Conservation (phyloP, 2,797 vertebrate genomes). For the Denticeps clupeoides region DNA sequence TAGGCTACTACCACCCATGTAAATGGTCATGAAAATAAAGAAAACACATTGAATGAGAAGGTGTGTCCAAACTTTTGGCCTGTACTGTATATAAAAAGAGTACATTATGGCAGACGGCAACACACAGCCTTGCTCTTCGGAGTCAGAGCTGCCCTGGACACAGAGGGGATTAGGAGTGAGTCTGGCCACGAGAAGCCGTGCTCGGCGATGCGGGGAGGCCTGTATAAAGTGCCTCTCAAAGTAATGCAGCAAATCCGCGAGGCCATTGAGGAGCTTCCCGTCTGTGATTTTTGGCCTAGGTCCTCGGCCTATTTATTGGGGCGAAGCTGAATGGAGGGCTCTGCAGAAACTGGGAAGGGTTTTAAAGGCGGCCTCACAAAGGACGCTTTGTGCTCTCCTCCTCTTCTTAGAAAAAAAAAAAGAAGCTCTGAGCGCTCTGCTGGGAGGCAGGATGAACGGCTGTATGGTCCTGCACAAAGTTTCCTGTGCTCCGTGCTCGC, state of each 20-base stretch:
- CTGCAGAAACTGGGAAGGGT: slow-evolving; percentile 41
- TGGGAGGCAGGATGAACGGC: slow-evolving; percentile 33
- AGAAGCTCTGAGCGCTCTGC: slow-evolving; percentile 43
- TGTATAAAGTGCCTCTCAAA: slow-evolving; percentile 43
- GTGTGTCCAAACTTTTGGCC: no score
- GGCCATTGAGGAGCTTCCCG: slow-evolving; percentile 49
- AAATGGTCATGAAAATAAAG: no score
- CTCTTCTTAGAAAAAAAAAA: slow-evolving; percentile 48
- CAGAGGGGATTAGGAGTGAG: no score
- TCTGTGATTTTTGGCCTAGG: slow-evolving; percentile 58
- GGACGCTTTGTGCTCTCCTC: slow-evolving; percentile 51
- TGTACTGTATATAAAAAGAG: no score
- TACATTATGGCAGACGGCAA: no score
- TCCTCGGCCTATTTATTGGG: no score
- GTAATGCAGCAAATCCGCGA: slow-evolving; percentile 42
- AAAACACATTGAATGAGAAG: no score
- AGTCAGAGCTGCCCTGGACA: no score
- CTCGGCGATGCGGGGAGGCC: slow-evolving; percentile 29
- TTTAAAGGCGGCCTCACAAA: slow-evolving; percentile 54
- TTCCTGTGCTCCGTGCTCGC: not conserved
- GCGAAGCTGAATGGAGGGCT: slow-evolving; percentile 30
- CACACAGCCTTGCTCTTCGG: no score
- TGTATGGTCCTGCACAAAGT: slow-evolving; percentile 33
- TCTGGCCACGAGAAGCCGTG: not conserved
- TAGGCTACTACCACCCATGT: no score